Conservation (phyloP, 2,797 vertebrate species). For the Hipposideros larvatus region DNA sequence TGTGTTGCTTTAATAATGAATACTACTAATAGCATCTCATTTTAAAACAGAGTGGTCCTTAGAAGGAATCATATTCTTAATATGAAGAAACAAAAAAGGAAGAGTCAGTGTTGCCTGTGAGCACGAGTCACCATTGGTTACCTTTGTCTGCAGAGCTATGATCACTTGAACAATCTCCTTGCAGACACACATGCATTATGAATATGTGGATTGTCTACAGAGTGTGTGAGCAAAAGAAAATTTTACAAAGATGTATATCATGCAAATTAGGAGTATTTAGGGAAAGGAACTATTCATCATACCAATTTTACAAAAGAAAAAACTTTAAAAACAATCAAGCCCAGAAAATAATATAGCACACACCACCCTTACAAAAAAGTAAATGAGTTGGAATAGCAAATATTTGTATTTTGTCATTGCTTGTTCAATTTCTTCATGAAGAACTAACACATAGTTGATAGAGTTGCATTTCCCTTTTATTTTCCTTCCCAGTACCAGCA, state of each 20-base stretch:
- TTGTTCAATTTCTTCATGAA: neutral
- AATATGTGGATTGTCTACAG: neutral
- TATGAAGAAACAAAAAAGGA: neutral
- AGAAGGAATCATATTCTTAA: neutral
- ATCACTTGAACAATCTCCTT: neutral
- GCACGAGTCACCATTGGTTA: neutral
- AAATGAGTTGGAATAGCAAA: neutral
- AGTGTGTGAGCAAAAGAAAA: neutral
- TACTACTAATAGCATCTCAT: neutral
- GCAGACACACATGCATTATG: neutral
- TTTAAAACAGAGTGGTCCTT: neutral
- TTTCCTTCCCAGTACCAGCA: neutral
- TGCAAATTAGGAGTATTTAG: neutral
- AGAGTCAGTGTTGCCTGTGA: neutral
- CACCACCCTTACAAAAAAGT: neutral
- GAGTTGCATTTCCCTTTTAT: neutral
- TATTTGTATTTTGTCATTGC: neutral
- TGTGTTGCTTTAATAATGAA: neutral
- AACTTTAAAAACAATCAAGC: neutral
- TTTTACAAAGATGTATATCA: neutral
- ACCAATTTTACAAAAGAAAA: neutral
- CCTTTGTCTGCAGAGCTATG: neutral
- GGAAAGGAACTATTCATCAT: neutral
- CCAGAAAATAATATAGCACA: neutral
- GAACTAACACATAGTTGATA: neutral